A percentile compares a stretch with the other conserved stretches of the same genome.
Conservation (phyloP, 2,113 vertebrate species). For the Percopsis transmontana region DNA sequence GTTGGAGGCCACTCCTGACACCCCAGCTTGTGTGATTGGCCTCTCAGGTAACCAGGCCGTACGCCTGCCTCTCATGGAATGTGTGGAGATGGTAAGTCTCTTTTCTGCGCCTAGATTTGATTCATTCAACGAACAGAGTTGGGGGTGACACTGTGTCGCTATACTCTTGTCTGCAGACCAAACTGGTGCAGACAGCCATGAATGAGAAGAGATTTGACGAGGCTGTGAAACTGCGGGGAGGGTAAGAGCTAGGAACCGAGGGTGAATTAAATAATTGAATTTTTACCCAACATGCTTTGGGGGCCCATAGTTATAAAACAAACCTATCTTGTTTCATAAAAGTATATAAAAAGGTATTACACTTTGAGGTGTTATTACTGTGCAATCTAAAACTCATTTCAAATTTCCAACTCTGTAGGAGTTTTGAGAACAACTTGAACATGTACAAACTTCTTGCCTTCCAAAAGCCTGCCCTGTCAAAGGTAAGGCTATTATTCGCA, state of each 20-base stretch:
- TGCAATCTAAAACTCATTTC: background rate
- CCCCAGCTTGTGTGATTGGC: slow-evolving; percentile 90
- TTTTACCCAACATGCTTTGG: background rate
- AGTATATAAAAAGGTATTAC: no score
- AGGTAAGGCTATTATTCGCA: slow-evolving; percentile 63
- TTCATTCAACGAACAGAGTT: slow-evolving; percentile 1
- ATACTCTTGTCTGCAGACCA: slow-evolving; percentile 69
- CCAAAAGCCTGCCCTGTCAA: slow-evolving; percentile 78
- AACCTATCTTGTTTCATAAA: no score
- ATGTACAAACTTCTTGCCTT: slow-evolving; percentile 90
- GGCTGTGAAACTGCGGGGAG: slow-evolving; percentile 89
- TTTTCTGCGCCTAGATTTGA: background rate
- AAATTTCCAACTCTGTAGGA: slow-evolving; percentile 75
- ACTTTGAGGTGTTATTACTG: no score
- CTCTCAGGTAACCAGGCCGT: slow-evolving; percentile 90
- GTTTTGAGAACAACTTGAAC: slow-evolving; percentile 96
- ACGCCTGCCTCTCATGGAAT: slow-evolving; percentile 92
- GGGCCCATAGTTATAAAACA: no score
- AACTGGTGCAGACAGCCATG: slow-evolving; percentile 94
- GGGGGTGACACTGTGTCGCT: background rate
- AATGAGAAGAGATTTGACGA: slow-evolving; percentile 90
- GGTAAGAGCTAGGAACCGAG: slow-evolving; percentile 70
- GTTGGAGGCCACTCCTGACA: slow-evolving; percentile 87
- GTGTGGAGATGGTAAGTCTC: slow-evolving; percentile 90
- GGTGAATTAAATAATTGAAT: background rate